Conservation (phyloP, 2,888 invertebrate genomes). For the Ochropleura plecta region DNA sequence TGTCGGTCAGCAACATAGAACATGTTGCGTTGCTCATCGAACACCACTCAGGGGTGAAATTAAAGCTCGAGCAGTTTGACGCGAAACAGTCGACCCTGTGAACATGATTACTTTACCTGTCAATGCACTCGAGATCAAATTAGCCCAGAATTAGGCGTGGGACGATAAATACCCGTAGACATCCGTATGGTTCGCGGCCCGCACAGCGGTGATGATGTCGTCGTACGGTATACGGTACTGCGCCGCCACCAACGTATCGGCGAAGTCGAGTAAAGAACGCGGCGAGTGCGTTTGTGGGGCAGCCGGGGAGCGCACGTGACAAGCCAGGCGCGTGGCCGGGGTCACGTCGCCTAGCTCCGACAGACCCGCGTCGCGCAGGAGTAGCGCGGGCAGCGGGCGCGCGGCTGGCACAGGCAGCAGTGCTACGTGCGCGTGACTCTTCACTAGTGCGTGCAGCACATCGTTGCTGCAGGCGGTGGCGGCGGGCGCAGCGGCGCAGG, state of each 20-base stretch:
- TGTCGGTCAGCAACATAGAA: slow-evolving; percentile 75
- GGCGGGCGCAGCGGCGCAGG: slow-evolving; percentile 54
- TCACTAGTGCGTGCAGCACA: slow-evolving; percentile 55
- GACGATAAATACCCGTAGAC: slow-evolving; percentile 23
- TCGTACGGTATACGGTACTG: slow-evolving; percentile 61
- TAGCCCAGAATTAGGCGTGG: neutral
- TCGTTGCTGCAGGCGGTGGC: slow-evolving; percentile 59
- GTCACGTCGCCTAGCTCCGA: slow-evolving; percentile 78
- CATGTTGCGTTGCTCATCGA: slow-evolving; percentile 61
- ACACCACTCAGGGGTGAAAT: slow-evolving; percentile 91
- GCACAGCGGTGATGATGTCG: slow-evolving; percentile 4
- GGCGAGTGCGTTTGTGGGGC: slow-evolving; percentile 70
- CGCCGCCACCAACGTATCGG: slow-evolving; percentile 67
- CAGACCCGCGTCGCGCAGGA: slow-evolving; percentile 78
- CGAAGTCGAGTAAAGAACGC: slow-evolving; percentile 80
- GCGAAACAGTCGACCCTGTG: slow-evolving; percentile 41
- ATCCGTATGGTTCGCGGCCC: neutral
- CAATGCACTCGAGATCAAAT: neutral
- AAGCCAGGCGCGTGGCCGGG: slow-evolving; percentile 76
- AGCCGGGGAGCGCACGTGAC: slow-evolving; percentile 68
- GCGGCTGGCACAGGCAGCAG: slow-evolving; percentile 71
- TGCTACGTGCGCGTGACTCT: slow-evolving; percentile 65
- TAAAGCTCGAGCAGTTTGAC: slow-evolving; percentile 79
- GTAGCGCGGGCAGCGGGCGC: slow-evolving; percentile 69
- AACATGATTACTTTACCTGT: slow-evolving; percentile 4